Evolutionary conservation across 2,113 vertebrate species (phyloP).

Genomic region (Steatornis caripensis): DNA sequence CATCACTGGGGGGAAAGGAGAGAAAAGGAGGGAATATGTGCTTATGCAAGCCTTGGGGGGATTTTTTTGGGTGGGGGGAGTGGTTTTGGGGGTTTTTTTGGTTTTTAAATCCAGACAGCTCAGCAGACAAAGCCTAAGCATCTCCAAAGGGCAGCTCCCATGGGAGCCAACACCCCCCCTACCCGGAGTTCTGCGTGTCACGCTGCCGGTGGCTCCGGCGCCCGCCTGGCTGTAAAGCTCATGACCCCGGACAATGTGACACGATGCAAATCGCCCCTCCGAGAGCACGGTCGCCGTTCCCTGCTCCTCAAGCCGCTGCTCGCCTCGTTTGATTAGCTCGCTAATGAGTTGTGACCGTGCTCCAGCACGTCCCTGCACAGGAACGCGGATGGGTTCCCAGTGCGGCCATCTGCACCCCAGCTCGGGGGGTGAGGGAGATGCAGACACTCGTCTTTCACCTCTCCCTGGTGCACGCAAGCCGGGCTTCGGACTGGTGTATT

Average conservation of each 20-base stretch:
- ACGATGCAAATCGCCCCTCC: accelerated
- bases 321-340: background rate
- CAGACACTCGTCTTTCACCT: conserved; percentile 41
- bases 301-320: background rate
- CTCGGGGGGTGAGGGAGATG: background rate
- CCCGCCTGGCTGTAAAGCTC: background rate
- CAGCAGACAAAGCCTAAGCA: background rate
- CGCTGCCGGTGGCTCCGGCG: accelerated
- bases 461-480: background rate
- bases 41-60: background rate
- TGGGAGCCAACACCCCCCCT: background rate
- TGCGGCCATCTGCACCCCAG: conserved; percentile 42
- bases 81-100: background rate
- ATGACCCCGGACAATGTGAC: accelerated
- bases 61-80: background rate
- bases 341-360: conserved; percentile 13
- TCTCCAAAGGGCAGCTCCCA: background rate
- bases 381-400: background rate
- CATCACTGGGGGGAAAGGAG: accelerated
- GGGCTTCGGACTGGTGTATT: background rate
- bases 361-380: conserved; percentile 7
- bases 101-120: background rate
- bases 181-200: background rate
- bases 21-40: background rate
- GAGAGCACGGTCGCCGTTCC: background rate